Base-by-base conservation (phyloP, 53 echinoderm and acorn worm species). In the Holothuria scabra region DNA sequence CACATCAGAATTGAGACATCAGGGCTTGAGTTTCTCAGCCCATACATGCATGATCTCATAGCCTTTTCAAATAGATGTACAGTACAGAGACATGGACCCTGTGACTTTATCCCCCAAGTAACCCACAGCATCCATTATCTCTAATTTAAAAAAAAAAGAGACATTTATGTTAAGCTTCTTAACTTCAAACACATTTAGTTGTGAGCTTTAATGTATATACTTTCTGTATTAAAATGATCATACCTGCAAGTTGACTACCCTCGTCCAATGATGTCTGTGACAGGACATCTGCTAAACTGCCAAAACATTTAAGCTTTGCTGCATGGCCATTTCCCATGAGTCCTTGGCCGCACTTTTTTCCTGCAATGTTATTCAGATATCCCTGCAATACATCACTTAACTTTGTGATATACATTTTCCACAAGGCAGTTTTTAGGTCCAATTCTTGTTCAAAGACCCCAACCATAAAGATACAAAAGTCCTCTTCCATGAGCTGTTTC, bases 361-460 rank as follows among this genome's bases (percentile, higher is more conserved):
- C 57, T 78, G 88, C 85, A 48, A 85, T 87, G 28, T 86, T 84
- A 80, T 90, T 90, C 35, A 95, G 69, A 41, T 85, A 66, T n/a
- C 46, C 49, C 57, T 88, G 85, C 3, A 95, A 79, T 52, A 92
- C 94, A 48, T 88, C 90, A 37, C 82, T 84, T 28, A 94, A 64
- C 20, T 60, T 87, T 24, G 89, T 83, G 44, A 94, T 84, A 62
- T 96, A 96, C 61, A 92, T 87, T 55, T 94, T 91, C 60, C 69
- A 68, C 28, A 68, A 72, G 46, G 66, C 68, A 3, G 71, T 69
- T 59, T 67, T 59, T 33, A 69, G 28, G 32, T 80, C 86, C 18
- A 95, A 88, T 75, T 89, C 86, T 16, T 90, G 85, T 32, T 91
- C 86, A 44, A 92, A 97, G 67, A 97, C 93, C 29, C 87, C 87